Evolutionary conservation across 2,113 vertebrate genomes (phyloP), one percentile per base, ranked within the genome.

Genomic region (Pachyramphus minor): DNA sequence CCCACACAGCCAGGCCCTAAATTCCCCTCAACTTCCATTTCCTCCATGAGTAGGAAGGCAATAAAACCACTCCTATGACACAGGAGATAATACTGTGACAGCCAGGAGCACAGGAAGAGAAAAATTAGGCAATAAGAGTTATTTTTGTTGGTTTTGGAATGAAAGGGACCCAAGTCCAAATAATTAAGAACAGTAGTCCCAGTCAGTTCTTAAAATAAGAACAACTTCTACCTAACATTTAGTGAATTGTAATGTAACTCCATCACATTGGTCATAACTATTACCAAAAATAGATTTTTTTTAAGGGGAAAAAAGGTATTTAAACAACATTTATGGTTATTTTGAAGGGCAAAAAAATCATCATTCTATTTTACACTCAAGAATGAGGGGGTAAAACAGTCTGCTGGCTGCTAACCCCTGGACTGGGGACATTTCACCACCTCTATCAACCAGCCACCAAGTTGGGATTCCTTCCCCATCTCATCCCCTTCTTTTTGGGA

Each of bases 51-150:
- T 0, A 60, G 44, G 58, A 72, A 64, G 71, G 49, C 37, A 79
- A n/a, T 7, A 87, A 91, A 84, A 28, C 2, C 60, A 42, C 7
- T 66, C 11, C 20, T 42, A 1, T 9, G 1, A 64, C 47, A 60
- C 47, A n/a, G 58, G 35, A 90, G n/a, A 9, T 53, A 75, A n/a
- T 5, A 22, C 0, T 21, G 0, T 2, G 19, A 60, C 11, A n/a
- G 21, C 5, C 33, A 63, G 28, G 23, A 78, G 77, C 66, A 39
- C 12, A 44, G 59, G 59, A 49, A 52, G 25, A 44, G 53, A 16
- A 86, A 69, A 80, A 76, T 69, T 17, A 66, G 68, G 31, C 44
- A 42, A 5, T 31, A 55, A 16, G 30, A 31, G 37, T 33, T 60
- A 37, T 68, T 96, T 85, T 76, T 49, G 53, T 47, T 79, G 27